Base-by-base conservation (phyloP, 2,797 vertebrate species). In the Chlorospingus semifuscus region DNA sequence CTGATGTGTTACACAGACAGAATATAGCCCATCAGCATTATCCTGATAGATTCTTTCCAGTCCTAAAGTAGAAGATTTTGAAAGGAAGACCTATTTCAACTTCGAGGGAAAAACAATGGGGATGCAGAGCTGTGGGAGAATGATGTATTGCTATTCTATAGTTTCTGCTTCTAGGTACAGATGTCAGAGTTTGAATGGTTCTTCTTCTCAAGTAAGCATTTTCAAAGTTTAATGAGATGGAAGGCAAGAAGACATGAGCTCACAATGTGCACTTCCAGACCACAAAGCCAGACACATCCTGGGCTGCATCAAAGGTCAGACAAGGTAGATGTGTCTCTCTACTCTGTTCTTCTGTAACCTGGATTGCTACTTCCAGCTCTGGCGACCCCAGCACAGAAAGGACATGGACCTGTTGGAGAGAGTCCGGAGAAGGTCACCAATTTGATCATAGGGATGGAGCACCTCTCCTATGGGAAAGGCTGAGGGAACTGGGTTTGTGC, bases 31-130 rank as follows among this genome's bases (percentile, higher is more conserved):
- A 83, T 64, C 95, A 87, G 41, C 75, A 89, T 90, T 90, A 55
- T 77, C 64, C 63, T 89, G 86, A 85, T 72, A 77, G 53, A 71
- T 89, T 93, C 81, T 93, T 94, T 89, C 75, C 42, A 84, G 42
- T 78, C 50, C 66, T 84, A 90, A 96, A 92, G 65, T 39, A 90
- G 79, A 81, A 88, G 32, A 66, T 78, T 91, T 92, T 92, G 83
- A 96, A 96, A 94, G 79, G 61, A 92, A 83, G 74, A 78, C 84
- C 64, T 87, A 69, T 96, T 94, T 78, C 75, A 83, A 13, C 66
- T 78, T 90, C 80, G 82, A 77, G 92, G 50, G 41, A 47, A 83
- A 94, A 93, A 88, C 87, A 95, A 88, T 72, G 70, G 44, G 52
- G n/a, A 47, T 88, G 60, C 49, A 93, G 82, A 82, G 44, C 87